Base-by-base conservation (phyloP, 2,888 invertebrate species). In the Anthophora plumipes region DNA sequence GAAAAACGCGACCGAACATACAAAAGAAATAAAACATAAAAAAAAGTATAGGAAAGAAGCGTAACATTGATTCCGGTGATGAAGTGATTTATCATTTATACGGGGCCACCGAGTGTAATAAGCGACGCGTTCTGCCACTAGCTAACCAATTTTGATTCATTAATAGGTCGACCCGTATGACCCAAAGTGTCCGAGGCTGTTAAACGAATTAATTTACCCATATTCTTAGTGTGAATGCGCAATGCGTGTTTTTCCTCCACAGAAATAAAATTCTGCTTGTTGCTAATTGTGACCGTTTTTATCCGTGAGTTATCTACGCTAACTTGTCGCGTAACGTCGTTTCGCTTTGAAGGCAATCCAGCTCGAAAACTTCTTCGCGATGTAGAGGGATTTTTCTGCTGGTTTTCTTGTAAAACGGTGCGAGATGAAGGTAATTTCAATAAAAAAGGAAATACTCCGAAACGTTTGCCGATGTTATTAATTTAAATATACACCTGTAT, bases 121-220 rank as follows among this genome's bases (percentile, higher is more conserved):
- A 82, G 60, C 59, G 54, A 70, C 70, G 74, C 74, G 43, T 73
- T 83, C 82, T 61, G 57, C 55, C 69, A 69, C 59, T 75, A 80
- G 74, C 77, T 77, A 85, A 83, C 74, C 90, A 90, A 89, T 90
- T 89, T 85, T 80, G 80, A 84, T 86, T 90, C 85, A 82, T 91
- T 89, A 90, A 79, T 83, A 85, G 90, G 90, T 89, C 85, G 85
- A 84, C 86, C 83, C 82, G 67, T 60, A 77, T 84, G 90, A 91
- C 90, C 90, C 79, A 76, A 57, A 79, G 86, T 88, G 87, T 85
- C 83, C 74, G 74, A 52, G 59, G 60, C 81, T 84, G 82, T 82
- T 88, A 90, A 91, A 88, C 86, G 86, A 88, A 89, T 90, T 90
- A 90, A 91, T 85, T 83, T 66, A 70, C 61, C 55, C 63, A 57